Evolutionary conservation across 2,888 invertebrate genomes (phyloP).

Genomic region (Hetaerina titia): DNA sequence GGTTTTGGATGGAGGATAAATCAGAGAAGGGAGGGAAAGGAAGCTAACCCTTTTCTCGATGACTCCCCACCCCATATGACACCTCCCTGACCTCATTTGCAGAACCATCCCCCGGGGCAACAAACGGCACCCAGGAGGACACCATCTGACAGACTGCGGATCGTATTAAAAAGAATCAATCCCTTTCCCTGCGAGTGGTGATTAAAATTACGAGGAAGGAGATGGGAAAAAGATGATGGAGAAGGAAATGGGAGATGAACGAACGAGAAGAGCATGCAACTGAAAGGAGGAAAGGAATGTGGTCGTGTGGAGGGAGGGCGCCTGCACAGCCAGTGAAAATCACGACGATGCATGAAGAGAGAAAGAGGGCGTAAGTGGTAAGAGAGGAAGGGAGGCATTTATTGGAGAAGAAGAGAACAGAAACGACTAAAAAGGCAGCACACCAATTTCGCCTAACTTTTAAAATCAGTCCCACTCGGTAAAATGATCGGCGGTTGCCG

Average conservation of each 20-base stretch:
- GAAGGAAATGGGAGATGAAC: not conserved
- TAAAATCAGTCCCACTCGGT: not conserved
- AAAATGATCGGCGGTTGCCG: not conserved
- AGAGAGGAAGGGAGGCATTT: not conserved
- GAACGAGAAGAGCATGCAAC: not conserved
- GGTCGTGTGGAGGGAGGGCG: not conserved
- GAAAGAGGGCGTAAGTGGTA: not conserved
- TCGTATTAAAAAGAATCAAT: conserved; percentile 23
- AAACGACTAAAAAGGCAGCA: not conserved
- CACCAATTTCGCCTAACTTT: not conserved
- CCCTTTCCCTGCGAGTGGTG: not conserved
- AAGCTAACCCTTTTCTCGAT: not conserved
- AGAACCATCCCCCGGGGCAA: not conserved
- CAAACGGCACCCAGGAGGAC: not conserved
- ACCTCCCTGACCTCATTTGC: not conserved
- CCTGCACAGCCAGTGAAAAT: not conserved
- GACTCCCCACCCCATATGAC: not conserved
- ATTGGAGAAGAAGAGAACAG: not conserved
- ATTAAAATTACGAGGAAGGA: not conserved
- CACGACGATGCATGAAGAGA: not conserved
- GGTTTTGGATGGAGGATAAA: not conserved
- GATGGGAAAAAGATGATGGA: not conserved
- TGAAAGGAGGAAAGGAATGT: not conserved
- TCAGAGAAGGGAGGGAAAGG: not conserved
- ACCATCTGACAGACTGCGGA: conserved; percentile 4